Base-by-base conservation (phyloP, 1,140 invertebrate species). In the Cotesia glomerata region DNA sequence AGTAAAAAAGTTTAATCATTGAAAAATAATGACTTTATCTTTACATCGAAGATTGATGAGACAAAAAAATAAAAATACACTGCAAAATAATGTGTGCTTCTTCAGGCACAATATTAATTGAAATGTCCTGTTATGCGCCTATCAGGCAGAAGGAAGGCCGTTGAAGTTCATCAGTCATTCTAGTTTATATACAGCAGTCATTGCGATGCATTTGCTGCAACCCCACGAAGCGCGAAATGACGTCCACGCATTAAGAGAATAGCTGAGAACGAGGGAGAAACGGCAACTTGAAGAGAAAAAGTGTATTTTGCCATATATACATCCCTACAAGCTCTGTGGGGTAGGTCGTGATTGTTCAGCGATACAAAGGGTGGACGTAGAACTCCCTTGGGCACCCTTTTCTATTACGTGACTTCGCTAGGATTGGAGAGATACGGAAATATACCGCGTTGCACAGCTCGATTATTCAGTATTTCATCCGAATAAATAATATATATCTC, bases 111-210 rank as follows among this genome's bases (percentile, higher is more conserved):
- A 68, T 72, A 73, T 73, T 66, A 69, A 70, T 69, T 65, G 74
- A 75, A 66, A 71, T 39, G 64, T 64, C 56, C 58, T 67, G 74
- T 64, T 62, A 73, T 62, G 67, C 70, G 68, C 64, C 67, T 65
- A 75, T 71, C 69, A 70, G 69, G 71, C 68, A 71, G 71, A 75
- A 74, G 74, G 65, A 76, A 77, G 69, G 54, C 67, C 71, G 76
- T 67, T 73, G 75, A 74, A 73, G 76, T 77, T 77, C 76, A 77
- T 77, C 76, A 77, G 76, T 77, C 76, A 77, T 77, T 74, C 74
- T 39, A 59, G 49, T 71, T 66, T 52, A 71, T 73, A 45, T 71
- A 59, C 59, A 61, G 58, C 64, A 75, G 71, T 77, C 76, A 77
- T 77, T 54, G 74, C 74, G 68, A 26, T 56, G 61, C 49, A 71